These are phyloP conservation scores for Momotus momota DNA, from an alignment of 2,797 vertebrate genomes.

Conservation along the genomic window DNA sequence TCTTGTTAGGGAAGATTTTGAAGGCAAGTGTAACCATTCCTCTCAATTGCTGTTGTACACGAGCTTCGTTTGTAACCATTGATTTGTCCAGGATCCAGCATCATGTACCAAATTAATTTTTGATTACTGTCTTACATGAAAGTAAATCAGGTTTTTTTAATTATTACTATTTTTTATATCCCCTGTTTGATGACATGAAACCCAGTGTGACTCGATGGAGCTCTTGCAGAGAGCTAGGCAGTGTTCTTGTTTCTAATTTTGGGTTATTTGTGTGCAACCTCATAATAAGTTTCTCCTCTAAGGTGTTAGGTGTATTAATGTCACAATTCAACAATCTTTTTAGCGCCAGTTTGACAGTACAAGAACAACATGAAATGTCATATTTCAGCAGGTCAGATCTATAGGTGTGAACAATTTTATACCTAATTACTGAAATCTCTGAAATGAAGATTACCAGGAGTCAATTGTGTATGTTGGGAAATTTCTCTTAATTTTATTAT, in stretches of 20 bases:
- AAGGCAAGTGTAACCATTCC: neutral
- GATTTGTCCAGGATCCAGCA: neutral
- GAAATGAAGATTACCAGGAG: neutral
- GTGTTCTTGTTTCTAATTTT: neutral
- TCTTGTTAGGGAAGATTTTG: neutral
- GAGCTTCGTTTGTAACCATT: neutral
- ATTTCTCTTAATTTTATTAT: neutral
- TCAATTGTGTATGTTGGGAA: neutral
- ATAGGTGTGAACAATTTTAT: neutral
- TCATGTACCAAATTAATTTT: neutral
- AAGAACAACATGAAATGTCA: neutral
- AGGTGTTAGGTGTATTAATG: neutral
- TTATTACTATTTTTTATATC: neutral
- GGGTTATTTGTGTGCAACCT: neutral
- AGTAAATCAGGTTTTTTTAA: neutral
- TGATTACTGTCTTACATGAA: neutral
- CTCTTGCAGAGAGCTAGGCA: neutral
- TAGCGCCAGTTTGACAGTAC: neutral
- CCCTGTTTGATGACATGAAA: neutral
- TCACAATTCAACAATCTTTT: neutral
- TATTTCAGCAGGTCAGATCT: neutral
- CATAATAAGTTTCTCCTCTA: neutral
- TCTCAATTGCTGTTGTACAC: neutral
- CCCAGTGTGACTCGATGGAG: neutral
- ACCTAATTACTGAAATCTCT: neutral